Evolutionary conservation across 1,140 invertebrate genomes (phyloP), one percentile per base, ranked within the genome.

Genomic region (Venustaconcha ellipsiformis): DNA sequence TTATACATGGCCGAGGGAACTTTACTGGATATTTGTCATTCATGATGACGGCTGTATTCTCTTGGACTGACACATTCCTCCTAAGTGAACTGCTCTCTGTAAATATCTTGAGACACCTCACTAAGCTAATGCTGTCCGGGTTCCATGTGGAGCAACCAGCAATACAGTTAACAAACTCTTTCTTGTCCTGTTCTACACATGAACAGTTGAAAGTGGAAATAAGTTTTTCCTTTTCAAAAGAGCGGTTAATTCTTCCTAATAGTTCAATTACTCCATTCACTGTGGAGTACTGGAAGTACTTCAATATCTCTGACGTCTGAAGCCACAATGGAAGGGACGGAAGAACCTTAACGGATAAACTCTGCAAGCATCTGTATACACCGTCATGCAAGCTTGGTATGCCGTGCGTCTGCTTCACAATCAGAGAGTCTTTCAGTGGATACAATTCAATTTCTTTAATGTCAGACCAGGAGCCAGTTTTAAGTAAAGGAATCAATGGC

Each of bases 311-410:
- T 1, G 18, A 14, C 11, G 1, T 13, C 14, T 55, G 63, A 17
- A 72, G 23, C 70, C 70, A 72, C 8, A 57, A 55, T 66, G 70
- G 70, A 18, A 72, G 55, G 13, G 26, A 48, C 26, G 17, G 18
- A n/a, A 72, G 14, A 5, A 72, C 64, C 14, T 14, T 65, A 3
- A 72, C 63, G 23, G 6, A 5, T 63, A 72, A 37, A 48, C 14
- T 26, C 23, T 57, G 6, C 30, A 72, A 64, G 23, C 62, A 65
- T 48, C n/a, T 14, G 57, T 55, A 64, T 0, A 72, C 18, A 56
- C 17, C 63, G 4, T 72, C 70, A 48, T 48, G 37, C 5, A 63
- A 37, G n/a, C 64, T 17, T 18, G 11, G 13, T 6, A 57, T 14
- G 12, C 26, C 55, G 13, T 57, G 17, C 13, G 4, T 48, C 5